Evolutionary conservation across 2,113 vertebrate species (phyloP).

Genomic region (Centropristis striata): DNA sequence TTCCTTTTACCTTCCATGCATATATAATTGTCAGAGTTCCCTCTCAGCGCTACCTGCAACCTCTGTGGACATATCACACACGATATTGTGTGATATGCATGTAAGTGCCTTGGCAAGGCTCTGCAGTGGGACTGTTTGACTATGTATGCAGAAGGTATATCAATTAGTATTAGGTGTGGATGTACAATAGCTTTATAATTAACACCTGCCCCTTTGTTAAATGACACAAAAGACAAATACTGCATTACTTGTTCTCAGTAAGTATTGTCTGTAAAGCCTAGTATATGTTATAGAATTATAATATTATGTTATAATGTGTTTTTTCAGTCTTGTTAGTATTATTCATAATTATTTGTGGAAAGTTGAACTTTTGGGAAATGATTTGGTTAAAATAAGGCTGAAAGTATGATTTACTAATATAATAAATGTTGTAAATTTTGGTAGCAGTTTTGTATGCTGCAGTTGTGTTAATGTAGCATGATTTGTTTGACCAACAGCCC

Average conservation of each 20-base stretch:
- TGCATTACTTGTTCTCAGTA: conserved; percentile 9
- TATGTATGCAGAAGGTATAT: conserved; percentile 39
- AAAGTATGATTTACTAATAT: neutral
- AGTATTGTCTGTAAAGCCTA: neutral
- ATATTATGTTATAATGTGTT: neutral
- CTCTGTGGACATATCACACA: conserved; percentile 67
- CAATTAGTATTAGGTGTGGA: conserved; percentile 41
- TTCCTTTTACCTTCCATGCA: conserved; percentile 73
- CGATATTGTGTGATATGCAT: conserved; percentile 73
- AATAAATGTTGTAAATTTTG: neutral
- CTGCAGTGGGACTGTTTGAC: conserved; percentile 65
- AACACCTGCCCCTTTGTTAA: conserved; percentile 33
- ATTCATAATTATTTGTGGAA: neutral
- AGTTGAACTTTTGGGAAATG: neutral
- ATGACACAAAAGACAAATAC: conserved; percentile 36
- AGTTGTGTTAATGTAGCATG: conserved; percentile 37
- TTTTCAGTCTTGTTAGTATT: neutral
- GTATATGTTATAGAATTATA: neutral
- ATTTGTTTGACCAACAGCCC: conserved; percentile 56
- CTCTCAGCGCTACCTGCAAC: conserved; percentile 60
- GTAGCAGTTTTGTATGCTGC: neutral
- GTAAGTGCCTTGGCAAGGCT: conserved; percentile 60
- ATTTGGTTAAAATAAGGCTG: neutral
- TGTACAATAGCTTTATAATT: conserved; percentile 37
- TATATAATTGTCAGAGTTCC: conserved; percentile 75